Evolutionary conservation across 2,797 vertebrate genomes (phyloP).

Genomic region (Potorous gilbertii): DNA sequence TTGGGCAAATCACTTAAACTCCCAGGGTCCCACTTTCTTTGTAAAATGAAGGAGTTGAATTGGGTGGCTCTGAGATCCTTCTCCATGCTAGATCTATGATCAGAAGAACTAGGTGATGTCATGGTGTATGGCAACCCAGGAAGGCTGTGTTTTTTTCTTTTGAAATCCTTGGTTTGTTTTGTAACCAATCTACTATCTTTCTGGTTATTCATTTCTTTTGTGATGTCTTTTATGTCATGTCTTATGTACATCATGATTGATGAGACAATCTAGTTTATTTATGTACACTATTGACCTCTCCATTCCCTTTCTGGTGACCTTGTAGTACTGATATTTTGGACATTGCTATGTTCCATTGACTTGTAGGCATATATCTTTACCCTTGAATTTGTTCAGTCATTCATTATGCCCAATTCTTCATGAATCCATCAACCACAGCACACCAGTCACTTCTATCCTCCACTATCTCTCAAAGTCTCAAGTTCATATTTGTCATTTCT

Average conservation of each 20-base stretch:
- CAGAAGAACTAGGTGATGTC: background rate
- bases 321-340: background rate
- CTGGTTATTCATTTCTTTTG: background rate
- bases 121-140: background rate
- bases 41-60: background rate
- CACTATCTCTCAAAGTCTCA: background rate
- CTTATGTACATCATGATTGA: background rate
- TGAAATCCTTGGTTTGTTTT: background rate
- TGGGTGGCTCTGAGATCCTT: background rate
- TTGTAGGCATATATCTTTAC: background rate
- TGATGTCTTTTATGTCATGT: background rate
- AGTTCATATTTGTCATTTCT: background rate
- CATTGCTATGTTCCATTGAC: background rate
- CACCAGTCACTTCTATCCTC: background rate
- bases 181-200: background rate
- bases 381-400: background rate
- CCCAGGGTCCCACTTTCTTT: background rate
- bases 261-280: background rate
- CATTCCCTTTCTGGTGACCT: background rate
- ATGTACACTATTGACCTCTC: background rate
- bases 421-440: background rate
- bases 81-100: background rate
- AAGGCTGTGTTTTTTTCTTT: background rate
- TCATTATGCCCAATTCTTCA: background rate
- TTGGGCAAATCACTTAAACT: background rate